phyloP scores from a whole-genome alignment of 2,888 invertebrate genomes.

The Leptinotarsa haldemani region DNA sequence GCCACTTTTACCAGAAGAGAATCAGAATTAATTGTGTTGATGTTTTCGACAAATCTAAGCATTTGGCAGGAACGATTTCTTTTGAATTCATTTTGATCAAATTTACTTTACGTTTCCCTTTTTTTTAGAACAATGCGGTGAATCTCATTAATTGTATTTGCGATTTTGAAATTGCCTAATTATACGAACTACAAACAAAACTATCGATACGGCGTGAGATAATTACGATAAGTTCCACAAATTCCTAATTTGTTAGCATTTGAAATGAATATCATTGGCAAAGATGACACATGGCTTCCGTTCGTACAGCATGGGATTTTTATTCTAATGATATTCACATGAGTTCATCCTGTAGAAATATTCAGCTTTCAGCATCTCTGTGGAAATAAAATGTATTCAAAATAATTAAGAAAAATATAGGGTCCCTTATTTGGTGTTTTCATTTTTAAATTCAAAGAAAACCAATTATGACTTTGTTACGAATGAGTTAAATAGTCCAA shows the following conservation, averaged over 20 bases:
- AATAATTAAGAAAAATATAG: background rate
- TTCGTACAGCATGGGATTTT: background rate
- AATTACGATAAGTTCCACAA: background rate
- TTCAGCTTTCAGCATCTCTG: background rate
- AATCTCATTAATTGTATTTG: background rate
- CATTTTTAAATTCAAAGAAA: too few relatives aligned
- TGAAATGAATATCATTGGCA: background rate
- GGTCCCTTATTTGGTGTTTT: too few relatives aligned
- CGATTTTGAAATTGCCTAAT: background rate
- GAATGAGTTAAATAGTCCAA: too few relatives aligned
- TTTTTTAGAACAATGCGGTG: background rate
- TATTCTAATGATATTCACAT: background rate
- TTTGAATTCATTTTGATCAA: too few relatives aligned
- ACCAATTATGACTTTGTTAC: too few relatives aligned
- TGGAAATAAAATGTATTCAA: background rate
- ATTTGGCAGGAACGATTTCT: too few relatives aligned
- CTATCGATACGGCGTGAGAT: background rate
- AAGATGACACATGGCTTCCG: background rate
- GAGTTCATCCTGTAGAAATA: background rate
- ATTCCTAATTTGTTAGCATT: conserved; percentile 2
- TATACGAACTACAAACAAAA: background rate
- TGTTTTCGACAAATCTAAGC: too few relatives aligned
- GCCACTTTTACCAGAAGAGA: too few relatives aligned
- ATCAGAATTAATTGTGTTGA: too few relatives aligned
- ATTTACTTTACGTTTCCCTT: background rate